Percentiles rank a stretch among this genome's conserved stretches.
phyloP scores from a whole-genome alignment of 2,797 vertebrate species.

The Myotis pilosus region DNA sequence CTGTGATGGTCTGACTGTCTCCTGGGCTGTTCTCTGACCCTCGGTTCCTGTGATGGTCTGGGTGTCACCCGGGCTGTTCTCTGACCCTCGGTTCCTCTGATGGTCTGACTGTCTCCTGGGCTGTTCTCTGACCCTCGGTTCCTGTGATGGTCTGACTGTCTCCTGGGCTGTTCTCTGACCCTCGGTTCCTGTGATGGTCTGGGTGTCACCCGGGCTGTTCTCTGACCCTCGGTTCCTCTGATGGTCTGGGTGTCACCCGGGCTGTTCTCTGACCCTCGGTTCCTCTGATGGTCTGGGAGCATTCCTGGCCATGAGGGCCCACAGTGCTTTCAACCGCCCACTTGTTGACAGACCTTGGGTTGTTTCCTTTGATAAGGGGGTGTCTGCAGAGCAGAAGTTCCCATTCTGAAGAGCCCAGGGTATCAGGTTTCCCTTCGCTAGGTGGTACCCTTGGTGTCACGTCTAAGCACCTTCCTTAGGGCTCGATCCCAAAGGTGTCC shows the following conservation, averaged over 20 bases:
- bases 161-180: background rate
- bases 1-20: no score
- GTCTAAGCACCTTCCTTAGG: background rate
- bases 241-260: background rate
- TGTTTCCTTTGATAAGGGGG: background rate
- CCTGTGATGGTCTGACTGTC: no score
- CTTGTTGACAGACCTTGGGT: background rate
- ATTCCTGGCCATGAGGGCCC: background rate
- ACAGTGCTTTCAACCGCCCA: background rate
- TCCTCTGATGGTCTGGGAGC: background rate
- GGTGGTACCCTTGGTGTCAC: background rate
- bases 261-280: background rate
- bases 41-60: no score
- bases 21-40: background rate
- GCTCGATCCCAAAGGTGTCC: background rate
- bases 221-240: background rate
- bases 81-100: no score
- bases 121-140: background rate
- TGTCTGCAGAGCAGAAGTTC: background rate
- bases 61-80: background rate
- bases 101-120: background rate
- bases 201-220: background rate
- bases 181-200: no score
- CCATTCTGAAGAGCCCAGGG: background rate
- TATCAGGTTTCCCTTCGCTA: background rate